These are phyloP conservation scores for Cyprinus carpio DNA, from an alignment of 2,113 vertebrate genomes.

Conservation along the genomic window DNA sequence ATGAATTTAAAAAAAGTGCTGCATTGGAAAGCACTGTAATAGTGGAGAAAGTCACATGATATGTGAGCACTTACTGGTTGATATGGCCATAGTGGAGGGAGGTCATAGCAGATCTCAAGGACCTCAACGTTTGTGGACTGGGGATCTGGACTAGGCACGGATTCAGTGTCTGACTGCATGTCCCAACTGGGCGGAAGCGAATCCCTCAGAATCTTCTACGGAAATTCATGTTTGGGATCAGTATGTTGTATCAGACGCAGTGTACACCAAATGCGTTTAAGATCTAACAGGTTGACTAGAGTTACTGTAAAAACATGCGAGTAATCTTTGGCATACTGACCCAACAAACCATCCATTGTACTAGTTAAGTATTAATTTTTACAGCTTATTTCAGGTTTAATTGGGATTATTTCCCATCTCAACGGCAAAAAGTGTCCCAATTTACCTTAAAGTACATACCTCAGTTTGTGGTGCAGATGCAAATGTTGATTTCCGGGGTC, in stretches of 20 bases:
- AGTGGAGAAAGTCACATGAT: background rate
- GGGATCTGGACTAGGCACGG: background rate
- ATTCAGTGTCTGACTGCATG: background rate
- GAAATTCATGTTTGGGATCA: background rate
- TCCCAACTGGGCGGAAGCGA: background rate
- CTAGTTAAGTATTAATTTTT: background rate
- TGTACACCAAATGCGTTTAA: background rate
- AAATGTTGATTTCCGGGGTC: background rate
- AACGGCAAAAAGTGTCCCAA: no score
- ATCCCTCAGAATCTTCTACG: background rate
- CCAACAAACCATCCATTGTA: no score
- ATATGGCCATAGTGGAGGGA: background rate
- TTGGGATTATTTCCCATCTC: no score
- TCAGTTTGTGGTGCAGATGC: background rate
- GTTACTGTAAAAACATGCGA: background rate
- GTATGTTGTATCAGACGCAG: background rate
- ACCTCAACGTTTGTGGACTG: background rate
- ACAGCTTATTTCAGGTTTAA: no score
- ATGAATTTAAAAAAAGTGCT: background rate
- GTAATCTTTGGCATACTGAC: background rate
- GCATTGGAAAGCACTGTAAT: background rate
- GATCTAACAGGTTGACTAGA: background rate
- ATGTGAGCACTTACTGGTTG: background rate
- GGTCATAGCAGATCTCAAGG: background rate
- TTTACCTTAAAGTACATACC: background rate